A percentile compares a stretch with the other conserved stretches of the same genome.
Conservation (phyloP, 2,888 invertebrate genomes). For the Eulithis testata region DNA sequence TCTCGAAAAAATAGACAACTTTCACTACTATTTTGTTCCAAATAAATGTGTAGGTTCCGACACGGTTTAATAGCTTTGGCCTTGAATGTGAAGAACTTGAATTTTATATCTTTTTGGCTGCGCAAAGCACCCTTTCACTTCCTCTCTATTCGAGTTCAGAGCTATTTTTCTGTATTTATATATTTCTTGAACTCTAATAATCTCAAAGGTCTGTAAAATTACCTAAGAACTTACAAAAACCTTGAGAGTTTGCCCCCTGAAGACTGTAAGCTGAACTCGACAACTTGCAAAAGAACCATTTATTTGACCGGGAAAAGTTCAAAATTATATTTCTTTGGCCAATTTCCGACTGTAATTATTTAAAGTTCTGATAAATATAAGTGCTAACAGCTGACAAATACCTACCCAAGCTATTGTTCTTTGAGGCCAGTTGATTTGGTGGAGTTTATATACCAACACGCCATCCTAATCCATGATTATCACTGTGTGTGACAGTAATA, state of each 20-base stretch:
- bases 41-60: no score
- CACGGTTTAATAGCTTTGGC: no score
- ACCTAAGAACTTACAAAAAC: slow-evolving; percentile 36
- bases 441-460: no score
- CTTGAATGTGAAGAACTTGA: no score
- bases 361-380: slow-evolving; percentile 40
- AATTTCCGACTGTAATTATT: slow-evolving; percentile 55
- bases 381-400: neutral
- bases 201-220: slow-evolving; percentile 26
- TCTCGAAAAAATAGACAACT: no score
- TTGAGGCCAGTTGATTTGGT: no score
- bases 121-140: no score
- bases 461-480: neutral
- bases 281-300: slow-evolving; percentile 59
- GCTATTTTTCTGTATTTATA: no score
- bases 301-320: slow-evolving; percentile 54
- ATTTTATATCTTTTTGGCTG: no score
- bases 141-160: no score
- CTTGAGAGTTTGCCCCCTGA: slow-evolving; percentile 51
- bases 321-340: slow-evolving; percentile 57
- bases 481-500: neutral
- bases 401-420: no score
- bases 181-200: slow-evolving; percentile 22
- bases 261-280: slow-evolving; percentile 51
- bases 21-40: no score